Evolutionary conservation across 2,113 vertebrate species (phyloP), one percentile per base, ranked within the genome.

Genomic region (Pelodiscus sinensis): DNA sequence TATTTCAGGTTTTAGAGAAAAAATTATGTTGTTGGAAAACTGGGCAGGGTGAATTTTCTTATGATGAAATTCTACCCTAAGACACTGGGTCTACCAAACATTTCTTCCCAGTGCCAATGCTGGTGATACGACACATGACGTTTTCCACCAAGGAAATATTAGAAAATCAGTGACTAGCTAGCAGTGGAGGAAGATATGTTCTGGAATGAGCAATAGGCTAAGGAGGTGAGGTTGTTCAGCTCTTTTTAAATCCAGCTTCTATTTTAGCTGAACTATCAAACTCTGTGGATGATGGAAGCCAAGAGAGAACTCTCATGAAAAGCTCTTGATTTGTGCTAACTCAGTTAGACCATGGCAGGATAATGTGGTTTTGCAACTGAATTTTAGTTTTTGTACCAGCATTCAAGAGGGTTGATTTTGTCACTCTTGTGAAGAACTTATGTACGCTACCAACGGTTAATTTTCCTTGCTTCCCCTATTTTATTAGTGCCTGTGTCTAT

Each of bases 141-240:
- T 93, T 96, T 97, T 96, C 94, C 94, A 90, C 87, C 92, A 68
- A 97, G 95, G 94, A 96, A 97, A 93, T 90, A 93, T 89, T 96
- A 95, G 93, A 96, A 94, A 87, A 91, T 92, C 86, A 82, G 88
- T 92, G 93, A 91, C 86, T 91, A 91, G 92, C 88, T 68, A 57
- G 54, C 87, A 44, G 35, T 88, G 90, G 82, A 93, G 85, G 84
- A 95, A 92, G 95, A 87, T 92, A 31, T 81, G 56, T 44, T 94
- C 94, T 90, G 92, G 96, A 95, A 93, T 77, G 8, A 82, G 86
- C 0, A 0, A 84, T 0, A 2, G 92, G 75, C 85, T 90, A 68
- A 82, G 65, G 91, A 95, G 95, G 86, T 58, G 88, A 90, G 90
- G 65, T 54, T 91, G 95, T 95, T 87, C 0, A 0, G 62, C 58